Conservation (phyloP, 2,113 vertebrate genomes). For the Phocoena sinus region DNA sequence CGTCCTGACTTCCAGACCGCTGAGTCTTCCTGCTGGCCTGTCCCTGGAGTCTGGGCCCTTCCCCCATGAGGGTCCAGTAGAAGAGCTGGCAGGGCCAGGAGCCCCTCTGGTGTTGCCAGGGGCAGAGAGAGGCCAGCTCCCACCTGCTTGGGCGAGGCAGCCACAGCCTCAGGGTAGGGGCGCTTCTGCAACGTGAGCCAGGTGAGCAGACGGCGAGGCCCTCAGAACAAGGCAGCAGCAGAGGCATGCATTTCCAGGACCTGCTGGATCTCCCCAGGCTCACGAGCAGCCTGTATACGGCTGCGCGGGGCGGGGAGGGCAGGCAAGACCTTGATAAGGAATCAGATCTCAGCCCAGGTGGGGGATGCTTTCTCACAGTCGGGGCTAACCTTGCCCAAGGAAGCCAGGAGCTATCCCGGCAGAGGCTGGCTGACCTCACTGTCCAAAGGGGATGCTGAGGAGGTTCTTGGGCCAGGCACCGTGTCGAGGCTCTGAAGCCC, state of each 20-base stretch:
- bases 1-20: neutral
- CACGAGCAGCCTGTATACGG: neutral
- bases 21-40: neutral
- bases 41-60: neutral
- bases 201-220: no score
- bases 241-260: neutral
- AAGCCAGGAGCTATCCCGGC: neutral
- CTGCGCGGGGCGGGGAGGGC: fast-evolving
- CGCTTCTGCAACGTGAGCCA: no score
- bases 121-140: neutral
- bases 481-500: neutral
- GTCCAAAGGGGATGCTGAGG: neutral
- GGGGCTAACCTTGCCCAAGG: neutral
- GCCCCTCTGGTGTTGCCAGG: neutral
- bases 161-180: neutral
- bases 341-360: neutral
- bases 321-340: neutral
- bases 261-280: neutral
- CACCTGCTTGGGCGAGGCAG: fast-evolving
- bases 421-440: neutral
- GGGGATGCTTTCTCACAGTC: neutral
- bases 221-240: neutral
- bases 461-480: neutral
- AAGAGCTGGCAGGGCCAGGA: neutral
- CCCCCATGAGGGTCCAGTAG: neutral